These are phyloP conservation scores for Dipodomys merriami DNA, from an alignment of 2,113 vertebrate genomes.

Conservation along the genomic window DNA sequence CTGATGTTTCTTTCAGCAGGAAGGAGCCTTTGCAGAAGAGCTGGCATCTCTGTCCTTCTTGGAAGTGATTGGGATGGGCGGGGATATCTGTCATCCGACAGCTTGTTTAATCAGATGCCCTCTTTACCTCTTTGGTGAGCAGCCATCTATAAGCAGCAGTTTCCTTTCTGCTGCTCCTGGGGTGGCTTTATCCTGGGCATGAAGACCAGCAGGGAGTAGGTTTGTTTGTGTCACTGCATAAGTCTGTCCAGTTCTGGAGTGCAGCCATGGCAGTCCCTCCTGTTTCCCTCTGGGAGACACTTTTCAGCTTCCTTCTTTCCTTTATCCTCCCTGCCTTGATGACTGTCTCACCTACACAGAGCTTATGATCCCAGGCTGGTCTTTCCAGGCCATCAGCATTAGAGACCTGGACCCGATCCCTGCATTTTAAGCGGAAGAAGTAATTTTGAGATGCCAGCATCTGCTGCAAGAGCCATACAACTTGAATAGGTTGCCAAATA, in stretches of 20 bases:
- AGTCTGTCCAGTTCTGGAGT: background rate
- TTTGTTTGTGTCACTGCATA: background rate
- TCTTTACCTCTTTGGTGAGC: background rate
- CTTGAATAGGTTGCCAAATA: background rate
- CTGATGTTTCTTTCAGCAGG: background rate
- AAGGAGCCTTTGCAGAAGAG: background rate
- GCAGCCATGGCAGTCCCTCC: accelerated
- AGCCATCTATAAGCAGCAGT: too few relatives aligned
- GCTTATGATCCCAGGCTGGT: background rate
- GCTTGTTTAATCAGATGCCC: background rate
- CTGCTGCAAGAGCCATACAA: background rate
- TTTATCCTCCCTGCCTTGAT: background rate
- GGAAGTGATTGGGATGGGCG: background rate
- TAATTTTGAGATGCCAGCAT: background rate
- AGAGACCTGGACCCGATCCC: background rate
- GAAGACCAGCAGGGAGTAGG: background rate
- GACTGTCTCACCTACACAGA: background rate
- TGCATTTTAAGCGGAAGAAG: background rate
- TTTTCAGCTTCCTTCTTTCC: background rate
- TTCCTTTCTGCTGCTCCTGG: background rate
- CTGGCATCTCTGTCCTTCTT: background rate
- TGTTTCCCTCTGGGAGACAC: too few relatives aligned
- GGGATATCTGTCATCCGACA: background rate
- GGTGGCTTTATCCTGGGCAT: accelerated
- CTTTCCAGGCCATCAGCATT: background rate